Evolutionary conservation across 2,113 vertebrate species (phyloP).

Genomic region (Erpornis zantholeuca): DNA sequence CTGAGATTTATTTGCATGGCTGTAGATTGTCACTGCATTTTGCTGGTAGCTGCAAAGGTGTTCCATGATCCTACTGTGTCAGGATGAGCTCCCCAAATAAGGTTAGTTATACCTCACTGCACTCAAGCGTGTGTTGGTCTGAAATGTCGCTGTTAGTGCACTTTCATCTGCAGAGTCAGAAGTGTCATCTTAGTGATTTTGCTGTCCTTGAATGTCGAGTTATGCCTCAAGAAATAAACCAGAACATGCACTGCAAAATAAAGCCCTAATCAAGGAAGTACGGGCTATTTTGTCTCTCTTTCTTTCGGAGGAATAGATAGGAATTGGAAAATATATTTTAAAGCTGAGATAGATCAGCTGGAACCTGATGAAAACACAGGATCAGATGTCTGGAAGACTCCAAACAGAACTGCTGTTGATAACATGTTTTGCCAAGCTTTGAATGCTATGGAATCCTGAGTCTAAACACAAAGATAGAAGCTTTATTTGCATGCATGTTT

Average conservation of each 20-base stretch:
- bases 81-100: neutral
- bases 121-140: neutral
- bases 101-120: neutral
- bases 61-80: neutral
- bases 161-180: neutral
- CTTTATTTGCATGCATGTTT: constrained; percentile 32
- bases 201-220: neutral
- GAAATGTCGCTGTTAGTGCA: neutral
- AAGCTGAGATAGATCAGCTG: neutral
- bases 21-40: neutral
- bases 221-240: neutral
- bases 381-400: neutral
- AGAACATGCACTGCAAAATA: neutral
- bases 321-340: neutral
- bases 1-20: neutral
- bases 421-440: neutral
- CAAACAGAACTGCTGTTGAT: neutral
- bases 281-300: neutral
- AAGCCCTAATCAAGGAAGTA: neutral
- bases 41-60: neutral
- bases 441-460: neutral
- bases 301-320: neutral
- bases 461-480: neutral
- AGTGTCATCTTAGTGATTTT: neutral
- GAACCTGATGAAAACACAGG: neutral